phyloP scores from a whole-genome alignment of 1,140 invertebrate species.

The Drosophila paulistorum region DNA sequence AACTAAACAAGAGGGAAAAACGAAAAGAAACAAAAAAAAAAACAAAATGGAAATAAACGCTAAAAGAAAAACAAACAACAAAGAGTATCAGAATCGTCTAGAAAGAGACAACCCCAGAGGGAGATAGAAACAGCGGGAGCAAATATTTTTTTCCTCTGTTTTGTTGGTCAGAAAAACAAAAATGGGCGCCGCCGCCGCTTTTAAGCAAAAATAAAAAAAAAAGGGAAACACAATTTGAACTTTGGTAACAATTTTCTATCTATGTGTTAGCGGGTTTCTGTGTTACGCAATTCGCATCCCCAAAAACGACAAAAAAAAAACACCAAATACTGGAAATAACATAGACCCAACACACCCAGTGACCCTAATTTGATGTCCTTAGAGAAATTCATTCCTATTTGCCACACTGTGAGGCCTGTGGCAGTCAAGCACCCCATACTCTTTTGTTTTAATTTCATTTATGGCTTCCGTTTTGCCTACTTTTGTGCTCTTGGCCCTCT shows the following conservation, averaged over 20 bases:
- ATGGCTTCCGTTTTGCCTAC: slow-evolving; percentile 75
- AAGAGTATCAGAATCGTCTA: slow-evolving; percentile 30
- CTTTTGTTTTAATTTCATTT: slow-evolving; percentile 79
- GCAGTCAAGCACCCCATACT: slow-evolving; percentile 29
- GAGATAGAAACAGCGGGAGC: slow-evolving; percentile 13
- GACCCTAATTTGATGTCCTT: slow-evolving; percentile 79
- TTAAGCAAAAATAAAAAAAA: slow-evolving; percentile 46
- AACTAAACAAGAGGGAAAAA: slow-evolving; percentile 51
- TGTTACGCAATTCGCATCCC: slow-evolving; percentile 54
- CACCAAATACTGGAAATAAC: slow-evolving; percentile 19
- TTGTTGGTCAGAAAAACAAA: slow-evolving; percentile 64
- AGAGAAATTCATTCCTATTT: slow-evolving; percentile 67
- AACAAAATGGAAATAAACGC: slow-evolving; percentile 25
- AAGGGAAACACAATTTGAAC: slow-evolving; percentile 58
- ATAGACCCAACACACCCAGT: slow-evolving; percentile 68
- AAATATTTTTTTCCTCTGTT: slow-evolving; percentile 53
- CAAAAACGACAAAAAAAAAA: slow-evolving; percentile 17
- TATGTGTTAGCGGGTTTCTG: slow-evolving; percentile 66
- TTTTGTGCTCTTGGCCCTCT: slow-evolving; percentile 25
- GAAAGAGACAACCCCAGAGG: slow-evolving; percentile 50
- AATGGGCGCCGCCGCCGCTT: slow-evolving; percentile 70
- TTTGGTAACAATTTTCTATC: slow-evolving; percentile 69
- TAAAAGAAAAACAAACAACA: slow-evolving; percentile 38
- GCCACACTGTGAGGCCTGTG: slow-evolving; percentile 37
- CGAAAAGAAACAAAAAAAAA: slow-evolving; percentile 24